Conservation (phyloP, 2,113 vertebrate species). For the Microtus pennsylvanicus region DNA sequence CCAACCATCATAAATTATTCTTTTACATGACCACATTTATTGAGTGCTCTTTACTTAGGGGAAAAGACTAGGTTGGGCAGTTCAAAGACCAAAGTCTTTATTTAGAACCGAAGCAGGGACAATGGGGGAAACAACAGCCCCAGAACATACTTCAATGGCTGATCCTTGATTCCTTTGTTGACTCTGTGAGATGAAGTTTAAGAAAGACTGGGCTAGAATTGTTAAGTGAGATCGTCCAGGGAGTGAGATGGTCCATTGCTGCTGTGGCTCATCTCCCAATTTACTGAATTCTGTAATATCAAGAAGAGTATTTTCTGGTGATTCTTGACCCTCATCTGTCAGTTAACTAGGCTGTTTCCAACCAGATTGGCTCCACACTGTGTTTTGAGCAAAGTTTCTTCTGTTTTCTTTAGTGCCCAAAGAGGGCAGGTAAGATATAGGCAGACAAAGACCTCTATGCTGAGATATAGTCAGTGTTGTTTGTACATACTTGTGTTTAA, state of each 20-base stretch:
- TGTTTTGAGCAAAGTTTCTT: background rate
- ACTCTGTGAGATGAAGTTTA: background rate
- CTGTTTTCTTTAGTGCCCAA: background rate
- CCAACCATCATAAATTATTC: constrained; percentile 64
- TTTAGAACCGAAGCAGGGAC: constrained; percentile 30
- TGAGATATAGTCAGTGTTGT: background rate
- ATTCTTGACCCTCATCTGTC: background rate
- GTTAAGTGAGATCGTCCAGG: background rate
- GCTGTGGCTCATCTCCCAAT: background rate
- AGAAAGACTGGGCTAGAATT: background rate
- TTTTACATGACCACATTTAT: constrained; percentile 72
- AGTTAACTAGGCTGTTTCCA: background rate
- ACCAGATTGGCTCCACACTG: background rate
- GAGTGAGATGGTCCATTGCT: background rate
- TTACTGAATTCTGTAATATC: background rate
- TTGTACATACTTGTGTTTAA: background rate
- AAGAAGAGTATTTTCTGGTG: background rate
- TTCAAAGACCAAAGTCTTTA: constrained; percentile 68
- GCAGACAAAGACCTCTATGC: background rate
- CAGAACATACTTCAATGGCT: background rate
- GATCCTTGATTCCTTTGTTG: background rate
- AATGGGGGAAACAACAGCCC: background rate
- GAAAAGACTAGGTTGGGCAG: constrained; percentile 31
- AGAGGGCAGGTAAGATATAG: background rate
- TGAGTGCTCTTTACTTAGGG: constrained; percentile 67